Conservation (phyloP, 2,888 invertebrate genomes). For the Abscondita cerata region DNA sequence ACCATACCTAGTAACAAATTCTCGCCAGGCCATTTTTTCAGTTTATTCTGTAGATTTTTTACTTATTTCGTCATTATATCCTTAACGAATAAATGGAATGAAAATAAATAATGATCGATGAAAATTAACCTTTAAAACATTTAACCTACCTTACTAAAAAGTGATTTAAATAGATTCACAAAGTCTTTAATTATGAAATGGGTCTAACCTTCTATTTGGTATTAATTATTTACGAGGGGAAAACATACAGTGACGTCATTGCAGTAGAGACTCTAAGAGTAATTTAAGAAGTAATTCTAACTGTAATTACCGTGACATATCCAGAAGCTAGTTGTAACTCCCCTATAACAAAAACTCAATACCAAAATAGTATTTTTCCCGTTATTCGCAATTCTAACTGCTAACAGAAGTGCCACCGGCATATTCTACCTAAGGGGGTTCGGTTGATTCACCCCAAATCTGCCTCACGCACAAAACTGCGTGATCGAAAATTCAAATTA, state of each 20-base stretch:
- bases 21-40: no score
- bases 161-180: no score
- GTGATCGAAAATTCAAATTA: slow-evolving; percentile 46
- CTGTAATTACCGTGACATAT: slow-evolving; percentile 33
- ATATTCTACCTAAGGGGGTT: slow-evolving; percentile 35
- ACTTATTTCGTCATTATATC: no score
- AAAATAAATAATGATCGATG: no score
- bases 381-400: background rate
- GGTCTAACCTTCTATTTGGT: no score
- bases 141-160: no score
- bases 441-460: slow-evolving; percentile 31
- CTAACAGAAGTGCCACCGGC: slow-evolving; percentile 25
- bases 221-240: no score
- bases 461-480: slow-evolving; percentile 32
- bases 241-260: slow-evolving; percentile 16
- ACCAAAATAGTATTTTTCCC: slow-evolving; percentile 14
- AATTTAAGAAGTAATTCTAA: slow-evolving; percentile 31
- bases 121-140: no score
- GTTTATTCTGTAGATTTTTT: no score
- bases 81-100: no score
- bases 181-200: no score
- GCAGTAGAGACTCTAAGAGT: slow-evolving; percentile 5
- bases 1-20: no score
- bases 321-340: slow-evolving; percentile 22
- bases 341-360: slow-evolving; percentile 13